Conservation (phyloP, 2,888 invertebrate species). For the Nysson spinosus region DNA sequence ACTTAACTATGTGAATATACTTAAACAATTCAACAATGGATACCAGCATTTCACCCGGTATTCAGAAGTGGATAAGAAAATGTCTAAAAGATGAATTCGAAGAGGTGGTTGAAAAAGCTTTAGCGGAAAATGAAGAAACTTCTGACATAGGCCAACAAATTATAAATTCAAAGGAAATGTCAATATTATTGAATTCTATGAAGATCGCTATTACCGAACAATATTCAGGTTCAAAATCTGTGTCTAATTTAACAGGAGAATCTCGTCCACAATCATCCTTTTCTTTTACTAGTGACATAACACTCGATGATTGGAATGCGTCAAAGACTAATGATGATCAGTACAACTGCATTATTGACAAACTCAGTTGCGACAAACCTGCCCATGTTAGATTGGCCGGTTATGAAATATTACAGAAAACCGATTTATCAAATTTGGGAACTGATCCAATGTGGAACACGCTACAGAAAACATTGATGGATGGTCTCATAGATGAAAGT, state of each 20-base stretch:
- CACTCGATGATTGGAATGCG: conserved; percentile 70
- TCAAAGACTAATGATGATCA: conserved; percentile 55
- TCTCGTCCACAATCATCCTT: conserved; percentile 62
- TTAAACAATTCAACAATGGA: conserved; percentile 55
- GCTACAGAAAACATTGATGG: conserved; percentile 63
- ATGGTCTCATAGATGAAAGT: conserved; percentile 69
- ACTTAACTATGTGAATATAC: conserved; percentile 1
- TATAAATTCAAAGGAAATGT: conserved; percentile 65
- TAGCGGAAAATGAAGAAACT: conserved; percentile 52
- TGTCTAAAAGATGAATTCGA: conserved; percentile 70
- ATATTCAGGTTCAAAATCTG: conserved; percentile 32
- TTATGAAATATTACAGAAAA: conserved; percentile 69
- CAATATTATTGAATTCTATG: conserved; percentile 60
- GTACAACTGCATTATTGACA: conserved; percentile 64
- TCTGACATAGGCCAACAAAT: conserved; percentile 61
- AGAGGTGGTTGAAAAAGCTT: conserved; percentile 52
- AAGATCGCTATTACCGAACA: conserved; percentile 54
- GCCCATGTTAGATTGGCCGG: conserved; percentile 74
- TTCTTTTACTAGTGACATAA: conserved; percentile 67
- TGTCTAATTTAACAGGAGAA: conserved; percentile 34
- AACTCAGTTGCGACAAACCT: conserved; percentile 67
- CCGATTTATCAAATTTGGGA: conserved; percentile 63
- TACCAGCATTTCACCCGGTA: conserved; percentile 55
- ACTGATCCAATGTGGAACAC: conserved; percentile 62
- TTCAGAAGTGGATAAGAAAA: conserved; percentile 69